Percentiles rank a stretch among this genome's conserved stretches.
phyloP scores from a whole-genome alignment of 2,888 invertebrate genomes.

The Pterobdella sp. region DNA sequence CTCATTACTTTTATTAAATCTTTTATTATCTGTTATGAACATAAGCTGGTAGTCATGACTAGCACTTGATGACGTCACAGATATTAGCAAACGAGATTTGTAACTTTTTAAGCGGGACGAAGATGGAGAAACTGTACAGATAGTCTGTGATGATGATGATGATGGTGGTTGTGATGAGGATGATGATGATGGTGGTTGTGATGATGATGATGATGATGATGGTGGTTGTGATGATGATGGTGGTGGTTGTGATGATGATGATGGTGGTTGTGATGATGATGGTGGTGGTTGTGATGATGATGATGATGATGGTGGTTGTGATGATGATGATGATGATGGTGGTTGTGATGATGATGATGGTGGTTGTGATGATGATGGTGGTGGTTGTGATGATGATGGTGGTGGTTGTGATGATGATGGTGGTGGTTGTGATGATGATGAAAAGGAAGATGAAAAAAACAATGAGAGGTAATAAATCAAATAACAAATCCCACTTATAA shows the following conservation, averaged over 20 bases:
- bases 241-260: background rate
- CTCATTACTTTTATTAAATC: too few species aligned
- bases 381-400: background rate
- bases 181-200: background rate
- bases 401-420: background rate
- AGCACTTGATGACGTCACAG: background rate
- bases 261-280: background rate
- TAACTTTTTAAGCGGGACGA: background rate
- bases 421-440: background rate
- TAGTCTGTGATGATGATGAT: background rate
- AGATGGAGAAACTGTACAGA: background rate
- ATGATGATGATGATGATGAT: constrained; percentile 1
- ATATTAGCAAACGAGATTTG: background rate
- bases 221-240: background rate
- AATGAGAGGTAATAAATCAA: too few species aligned
- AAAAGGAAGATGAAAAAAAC: background rate
- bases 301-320: background rate
- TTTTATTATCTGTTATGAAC: too few species aligned
- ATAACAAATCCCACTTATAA: background rate
- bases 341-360: background rate
- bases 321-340: background rate
- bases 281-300: background rate
- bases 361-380: background rate
- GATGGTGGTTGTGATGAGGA: background rate
- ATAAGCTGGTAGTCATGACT: background rate